Evolutionary conservation across 2,113 vertebrate species (phyloP).

Genomic region (Petaurus breviceps): DNA sequence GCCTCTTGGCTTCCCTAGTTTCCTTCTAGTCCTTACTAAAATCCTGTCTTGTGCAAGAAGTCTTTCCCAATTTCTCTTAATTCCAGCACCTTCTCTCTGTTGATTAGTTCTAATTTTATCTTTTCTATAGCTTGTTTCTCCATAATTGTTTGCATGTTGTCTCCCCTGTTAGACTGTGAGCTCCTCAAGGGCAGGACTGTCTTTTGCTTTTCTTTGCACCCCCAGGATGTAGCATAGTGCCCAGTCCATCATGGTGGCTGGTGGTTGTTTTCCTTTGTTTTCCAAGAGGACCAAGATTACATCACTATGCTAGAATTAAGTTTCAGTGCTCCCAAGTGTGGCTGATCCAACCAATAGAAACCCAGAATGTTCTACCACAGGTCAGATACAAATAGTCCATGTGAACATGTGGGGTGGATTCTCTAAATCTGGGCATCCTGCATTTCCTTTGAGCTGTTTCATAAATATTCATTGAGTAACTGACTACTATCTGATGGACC

Average conservation of each 20-base stretch:
- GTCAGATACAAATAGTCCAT: too few species aligned
- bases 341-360: too few species aligned
- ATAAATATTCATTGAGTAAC: neutral
- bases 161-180: neutral
- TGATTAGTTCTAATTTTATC: neutral
- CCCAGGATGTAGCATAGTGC: neutral
- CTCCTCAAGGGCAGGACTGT: neutral
- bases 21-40: neutral
- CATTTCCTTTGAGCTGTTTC: neutral
- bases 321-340: too few species aligned
- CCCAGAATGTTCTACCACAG: too few species aligned
- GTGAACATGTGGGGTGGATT: too few species aligned
- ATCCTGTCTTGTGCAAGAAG: neutral
- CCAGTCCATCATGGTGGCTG: too few species aligned
- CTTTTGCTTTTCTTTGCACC: neutral
- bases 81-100: neutral
- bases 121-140: neutral
- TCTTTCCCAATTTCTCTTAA: neutral
- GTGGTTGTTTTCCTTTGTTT: too few species aligned
- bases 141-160: neutral
- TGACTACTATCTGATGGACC: neutral
- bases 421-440: too few species aligned
- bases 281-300: too few species aligned
- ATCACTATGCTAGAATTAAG: too few species aligned
- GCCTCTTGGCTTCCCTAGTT: neutral